Conservation (phyloP, 2,797 vertebrate species). For the Mycteria americana region DNA sequence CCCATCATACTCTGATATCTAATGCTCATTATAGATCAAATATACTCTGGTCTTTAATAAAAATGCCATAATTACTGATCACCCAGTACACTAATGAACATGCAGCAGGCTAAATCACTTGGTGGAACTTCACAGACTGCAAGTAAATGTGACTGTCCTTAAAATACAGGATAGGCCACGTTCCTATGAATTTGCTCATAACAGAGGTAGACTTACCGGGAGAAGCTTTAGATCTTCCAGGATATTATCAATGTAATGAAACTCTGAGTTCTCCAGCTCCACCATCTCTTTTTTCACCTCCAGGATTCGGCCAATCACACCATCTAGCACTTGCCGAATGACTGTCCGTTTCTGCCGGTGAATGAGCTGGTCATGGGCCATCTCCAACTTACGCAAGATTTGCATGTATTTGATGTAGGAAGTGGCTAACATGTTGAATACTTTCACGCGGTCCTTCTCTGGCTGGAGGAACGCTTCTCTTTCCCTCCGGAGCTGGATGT, state of each 20-base stretch:
- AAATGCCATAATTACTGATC: neutral
- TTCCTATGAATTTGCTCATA: neutral
- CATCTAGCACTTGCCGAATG: slow-evolving; percentile 77
- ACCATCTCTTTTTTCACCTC: slow-evolving; percentile 88
- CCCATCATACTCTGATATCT: neutral
- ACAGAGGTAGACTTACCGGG: slow-evolving; percentile 73
- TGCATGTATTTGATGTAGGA: slow-evolving; percentile 83
- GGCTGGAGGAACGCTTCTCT: slow-evolving; percentile 62
- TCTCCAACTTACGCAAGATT: slow-evolving; percentile 78
- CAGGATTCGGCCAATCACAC: slow-evolving; percentile 83
- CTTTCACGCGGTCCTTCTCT: slow-evolving; percentile 56
- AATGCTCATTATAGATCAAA: neutral
- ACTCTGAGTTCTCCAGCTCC: slow-evolving; percentile 80
- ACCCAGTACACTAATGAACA: neutral
- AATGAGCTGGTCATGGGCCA: slow-evolving; percentile 73
- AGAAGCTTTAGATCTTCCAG: slow-evolving; percentile 79
- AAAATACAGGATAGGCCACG: neutral
- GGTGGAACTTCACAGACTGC: neutral
- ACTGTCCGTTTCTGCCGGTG: slow-evolving; percentile 79
- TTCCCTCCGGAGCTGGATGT: slow-evolving; percentile 75
- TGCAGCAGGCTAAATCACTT: neutral
- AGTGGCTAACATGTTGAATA: slow-evolving; percentile 75
- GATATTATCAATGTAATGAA: slow-evolving; percentile 79
- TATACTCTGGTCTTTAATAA: neutral
- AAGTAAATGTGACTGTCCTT: neutral